phyloP scores from a whole-genome alignment of 2,888 invertebrate species.

The Rotaria magnacalcarata region DNA sequence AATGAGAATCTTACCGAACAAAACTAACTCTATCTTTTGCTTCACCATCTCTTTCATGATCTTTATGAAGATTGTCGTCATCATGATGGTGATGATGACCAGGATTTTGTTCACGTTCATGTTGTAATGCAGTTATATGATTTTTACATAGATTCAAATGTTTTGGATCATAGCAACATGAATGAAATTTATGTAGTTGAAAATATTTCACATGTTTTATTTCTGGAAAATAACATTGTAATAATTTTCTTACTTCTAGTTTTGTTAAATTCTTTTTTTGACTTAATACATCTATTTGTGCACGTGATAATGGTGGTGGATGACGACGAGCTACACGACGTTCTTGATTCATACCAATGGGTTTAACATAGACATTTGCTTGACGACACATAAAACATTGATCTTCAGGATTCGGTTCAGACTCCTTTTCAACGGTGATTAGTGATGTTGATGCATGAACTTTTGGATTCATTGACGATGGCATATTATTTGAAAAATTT shows the following conservation, averaged over 20 bases:
- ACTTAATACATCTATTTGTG: constrained; percentile 5
- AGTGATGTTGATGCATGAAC: neutral
- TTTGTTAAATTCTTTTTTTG: neutral
- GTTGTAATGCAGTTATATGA: constrained; percentile 26
- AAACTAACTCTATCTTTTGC: constrained; percentile 16
- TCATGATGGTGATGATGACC: neutral
- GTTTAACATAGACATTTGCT: constrained; percentile 9
- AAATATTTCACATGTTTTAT: constrained; percentile 26
- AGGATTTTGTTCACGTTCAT: neutral
- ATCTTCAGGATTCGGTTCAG: neutral
- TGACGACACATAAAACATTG: constrained; percentile 31
- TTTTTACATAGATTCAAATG: constrained; percentile 13
- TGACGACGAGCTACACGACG: neutral
- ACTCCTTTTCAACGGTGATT: neutral
- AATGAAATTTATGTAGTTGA: constrained; percentile 27
- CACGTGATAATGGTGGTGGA: neutral
- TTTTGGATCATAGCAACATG: constrained; percentile 17
- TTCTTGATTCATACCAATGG: neutral
- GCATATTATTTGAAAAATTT: neutral
- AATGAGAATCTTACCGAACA: neutral
- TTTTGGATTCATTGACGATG: neutral
- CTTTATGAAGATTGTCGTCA: neutral
- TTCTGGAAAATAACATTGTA: constrained; percentile 32
- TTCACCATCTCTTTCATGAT: neutral
- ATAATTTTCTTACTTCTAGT: neutral